Evolutionary conservation across 30 jellyfish, hydroid and myxozoan genomes (phyloP), one percentile per base, ranked within the genome.

Genomic region (Hydractinia echinata): DNA sequence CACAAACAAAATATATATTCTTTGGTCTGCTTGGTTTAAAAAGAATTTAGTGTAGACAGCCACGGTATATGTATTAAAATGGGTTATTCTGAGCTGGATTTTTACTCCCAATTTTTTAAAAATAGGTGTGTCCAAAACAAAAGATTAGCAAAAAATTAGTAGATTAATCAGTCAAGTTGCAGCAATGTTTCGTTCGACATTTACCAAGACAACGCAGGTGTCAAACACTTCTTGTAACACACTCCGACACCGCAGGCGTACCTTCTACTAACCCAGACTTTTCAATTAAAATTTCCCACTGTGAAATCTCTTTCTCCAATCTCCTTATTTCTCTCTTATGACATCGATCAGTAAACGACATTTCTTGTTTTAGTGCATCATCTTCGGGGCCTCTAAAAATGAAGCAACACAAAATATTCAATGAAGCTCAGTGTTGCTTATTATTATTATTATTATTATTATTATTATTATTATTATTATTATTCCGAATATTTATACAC

Each of bases 241-340:
- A 58, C 15, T 13, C 15, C 1, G 1, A 58, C 15, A 16, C 3
- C 15, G 18, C 15, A 71, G 14, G n/a, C 81, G 60, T 7, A 71
- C 81, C 81, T 71, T 71, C 83, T 16, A 48, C 54, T 8, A n/a
- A 19, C 20, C 87, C 87, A 21, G 85, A 80, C 68, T 62, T 61
- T 61, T 92, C 96, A 8, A 83, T 79, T 44, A 92, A 69, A 8
- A 83, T 85, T 79, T 87, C 94, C 96, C 96, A 92, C 72, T 92
- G 95, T 10, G 98, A 95, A 8, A 92, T 83, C 73, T 92, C 98
- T 19, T 83, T 82, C 64, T 92, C 98, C 74, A 92, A 66, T 54
- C 92, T 72, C 44, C 79, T 79, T n/a, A 92, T 77, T 83, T 92
- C 96, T 72, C 96, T 54, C 55, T 87, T 92, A 50, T 83, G 89